Conservation (phyloP, 1,140 invertebrate genomes). For the Theocolax elegans region DNA sequence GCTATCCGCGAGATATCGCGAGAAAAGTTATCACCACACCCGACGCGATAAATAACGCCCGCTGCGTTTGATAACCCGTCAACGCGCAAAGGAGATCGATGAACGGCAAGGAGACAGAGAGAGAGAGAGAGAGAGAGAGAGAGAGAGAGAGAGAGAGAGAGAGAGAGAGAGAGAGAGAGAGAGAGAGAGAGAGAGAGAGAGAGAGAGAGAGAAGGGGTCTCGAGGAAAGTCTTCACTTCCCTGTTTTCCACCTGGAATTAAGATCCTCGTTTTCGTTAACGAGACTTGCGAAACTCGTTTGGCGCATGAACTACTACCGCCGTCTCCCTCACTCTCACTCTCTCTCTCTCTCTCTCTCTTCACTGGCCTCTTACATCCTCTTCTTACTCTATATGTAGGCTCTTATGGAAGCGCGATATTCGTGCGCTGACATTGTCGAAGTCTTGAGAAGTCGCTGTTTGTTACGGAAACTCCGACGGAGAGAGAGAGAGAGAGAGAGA, state of each 20-base stretch:
- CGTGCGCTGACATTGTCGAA: constrained; percentile 29
- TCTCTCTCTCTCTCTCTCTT: not conserved
- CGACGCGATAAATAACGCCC: constrained; percentile 54
- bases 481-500: not conserved
- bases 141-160: not conserved
- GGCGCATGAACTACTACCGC: constrained; percentile 31
- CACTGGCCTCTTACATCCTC: not conserved
- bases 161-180: not conserved
- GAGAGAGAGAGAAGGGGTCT: not conserved
- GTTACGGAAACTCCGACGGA: constrained; percentile 27
- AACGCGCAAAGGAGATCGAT: constrained; percentile 9
- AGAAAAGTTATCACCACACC: constrained; percentile 45
- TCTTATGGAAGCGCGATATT: constrained; percentile 19
- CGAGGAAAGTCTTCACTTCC: not conserved
- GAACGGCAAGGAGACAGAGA: not conserved
- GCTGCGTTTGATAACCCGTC: constrained; percentile 46
- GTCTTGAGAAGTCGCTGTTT: constrained; percentile 38
- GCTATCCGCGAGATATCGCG: not conserved
- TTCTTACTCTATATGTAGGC: not conserved
- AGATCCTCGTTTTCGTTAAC: constrained; percentile 39
- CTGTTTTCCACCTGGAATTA: constrained; percentile 40
- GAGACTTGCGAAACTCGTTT: constrained; percentile 44
- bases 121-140: no score
- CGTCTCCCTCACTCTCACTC: not conserved
- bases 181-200: not conserved